These are phyloP conservation scores for Oceanodroma leucorhoa DNA, from an alignment of 2,797 vertebrate species.

Conservation along the genomic window DNA sequence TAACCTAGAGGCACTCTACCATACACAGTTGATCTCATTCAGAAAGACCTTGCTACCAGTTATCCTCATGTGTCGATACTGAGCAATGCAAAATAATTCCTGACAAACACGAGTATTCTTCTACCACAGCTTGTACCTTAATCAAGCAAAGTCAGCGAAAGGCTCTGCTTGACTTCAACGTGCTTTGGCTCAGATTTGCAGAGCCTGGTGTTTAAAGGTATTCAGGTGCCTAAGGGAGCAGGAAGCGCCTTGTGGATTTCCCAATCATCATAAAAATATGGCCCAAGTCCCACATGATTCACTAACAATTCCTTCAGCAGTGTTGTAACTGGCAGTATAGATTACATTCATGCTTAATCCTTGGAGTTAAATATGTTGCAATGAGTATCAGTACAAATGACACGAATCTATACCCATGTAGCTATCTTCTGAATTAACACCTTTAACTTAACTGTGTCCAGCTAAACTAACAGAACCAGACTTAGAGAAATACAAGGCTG, in stretches of 20 bases:
- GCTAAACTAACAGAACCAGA: background rate
- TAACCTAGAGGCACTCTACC: background rate
- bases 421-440: background rate
- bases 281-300: background rate
- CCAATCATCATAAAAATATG: background rate
- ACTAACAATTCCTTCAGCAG: background rate
- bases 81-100: background rate
- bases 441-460: background rate
- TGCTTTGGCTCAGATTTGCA: background rate
- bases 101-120: background rate
- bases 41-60: background rate
- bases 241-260: background rate
- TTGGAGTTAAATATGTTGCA: background rate
- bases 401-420: background rate
- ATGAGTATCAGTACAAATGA: background rate
- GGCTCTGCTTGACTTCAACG: background rate
- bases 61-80: fast-evolving
- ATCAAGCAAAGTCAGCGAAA: background rate
- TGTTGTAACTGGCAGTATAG: background rate
- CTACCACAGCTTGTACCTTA: background rate
- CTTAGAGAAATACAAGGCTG: background rate
- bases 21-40: background rate
- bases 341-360: background rate
- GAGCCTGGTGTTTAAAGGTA: background rate
- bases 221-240: background rate